Percentiles rank a stretch among this genome's conserved stretches.
phyloP scores from a whole-genome alignment of 2,113 vertebrate species.

The Ailurus styani region DNA sequence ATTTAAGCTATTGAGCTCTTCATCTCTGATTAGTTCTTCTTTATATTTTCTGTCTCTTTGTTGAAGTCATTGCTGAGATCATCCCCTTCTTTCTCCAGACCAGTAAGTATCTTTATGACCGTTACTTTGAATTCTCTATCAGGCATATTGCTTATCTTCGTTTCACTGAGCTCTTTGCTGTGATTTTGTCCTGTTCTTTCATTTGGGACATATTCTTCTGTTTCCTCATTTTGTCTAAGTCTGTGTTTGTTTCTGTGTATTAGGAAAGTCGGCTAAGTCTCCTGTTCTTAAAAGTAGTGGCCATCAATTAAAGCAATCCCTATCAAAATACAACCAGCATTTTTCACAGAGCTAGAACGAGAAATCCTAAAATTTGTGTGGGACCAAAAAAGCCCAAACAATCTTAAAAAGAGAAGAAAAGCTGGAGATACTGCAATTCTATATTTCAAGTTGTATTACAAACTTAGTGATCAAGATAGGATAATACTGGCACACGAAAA shows the following conservation, averaged over 20 bases:
- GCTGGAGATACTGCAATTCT: too few relatives aligned
- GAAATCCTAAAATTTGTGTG: not conserved
- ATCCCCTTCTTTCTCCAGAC: not conserved
- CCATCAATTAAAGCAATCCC: not conserved
- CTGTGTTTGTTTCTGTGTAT: too few relatives aligned
- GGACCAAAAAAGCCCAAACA: too few relatives aligned
- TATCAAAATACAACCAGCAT: not conserved
- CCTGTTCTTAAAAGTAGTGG: not conserved
- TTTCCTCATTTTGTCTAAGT: not conserved
- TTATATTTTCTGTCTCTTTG: not conserved
- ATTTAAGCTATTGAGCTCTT: not conserved
- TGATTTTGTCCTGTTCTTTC: not conserved
- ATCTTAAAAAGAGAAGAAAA: too few relatives aligned
- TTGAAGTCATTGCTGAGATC: not conserved
- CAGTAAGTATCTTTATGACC: not conserved
- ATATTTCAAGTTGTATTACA: not conserved
- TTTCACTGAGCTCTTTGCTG: not conserved
- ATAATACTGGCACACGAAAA: not conserved
- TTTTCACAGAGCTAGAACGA: not conserved
- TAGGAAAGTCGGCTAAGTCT: too few relatives aligned
- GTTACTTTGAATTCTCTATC: not conserved
- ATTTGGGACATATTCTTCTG: not conserved
- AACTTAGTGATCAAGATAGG: not conserved
- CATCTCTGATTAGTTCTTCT: not conserved
- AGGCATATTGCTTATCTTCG: not conserved